Percentiles rank a stretch among this genome's conserved stretches.
These are phyloP conservation scores for Neopelma chrysocephalum DNA, from an alignment of 2,797 vertebrate species.

Conservation along the genomic window DNA sequence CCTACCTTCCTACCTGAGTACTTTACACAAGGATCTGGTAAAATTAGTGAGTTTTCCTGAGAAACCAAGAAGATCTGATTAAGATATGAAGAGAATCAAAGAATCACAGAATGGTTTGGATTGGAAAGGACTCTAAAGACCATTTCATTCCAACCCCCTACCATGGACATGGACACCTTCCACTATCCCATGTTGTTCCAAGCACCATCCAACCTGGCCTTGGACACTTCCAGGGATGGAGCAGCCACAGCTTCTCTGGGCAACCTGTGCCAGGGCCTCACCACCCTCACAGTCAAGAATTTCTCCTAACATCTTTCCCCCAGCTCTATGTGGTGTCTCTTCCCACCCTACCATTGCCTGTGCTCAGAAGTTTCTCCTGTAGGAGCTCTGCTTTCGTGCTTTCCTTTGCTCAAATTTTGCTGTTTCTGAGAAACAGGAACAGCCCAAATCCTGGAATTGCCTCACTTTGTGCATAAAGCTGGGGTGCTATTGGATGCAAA, in stretches of 20 bases:
- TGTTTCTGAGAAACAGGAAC: background rate
- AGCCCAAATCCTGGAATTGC: background rate
- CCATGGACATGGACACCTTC: background rate
- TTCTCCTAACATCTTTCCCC: background rate
- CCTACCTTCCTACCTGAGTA: background rate
- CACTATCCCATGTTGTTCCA: rapidly evolving
- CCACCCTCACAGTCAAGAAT: rapidly evolving
- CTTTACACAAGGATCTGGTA: background rate
- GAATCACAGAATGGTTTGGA: background rate
- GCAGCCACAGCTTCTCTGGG: background rate
- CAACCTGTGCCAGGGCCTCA: rapidly evolving
- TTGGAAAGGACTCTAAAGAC: background rate
- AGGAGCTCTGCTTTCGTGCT: background rate
- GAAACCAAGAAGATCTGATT: background rate
- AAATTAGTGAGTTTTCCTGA: background rate
- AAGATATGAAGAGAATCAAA: background rate
- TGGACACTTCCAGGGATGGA: rapidly evolving
- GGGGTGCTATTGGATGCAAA: background rate
- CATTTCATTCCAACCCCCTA: background rate
- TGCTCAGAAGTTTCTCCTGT: background rate
- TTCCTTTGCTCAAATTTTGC: background rate
- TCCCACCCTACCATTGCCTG: background rate
- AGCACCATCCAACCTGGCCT: rapidly evolving
- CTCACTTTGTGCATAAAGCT: background rate
- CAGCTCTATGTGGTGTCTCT: background rate